A percentile compares a stretch with the other conserved stretches of the same genome.
phyloP scores from a whole-genome alignment of 2,888 invertebrate species.

The Halictus quadricinctus region DNA sequence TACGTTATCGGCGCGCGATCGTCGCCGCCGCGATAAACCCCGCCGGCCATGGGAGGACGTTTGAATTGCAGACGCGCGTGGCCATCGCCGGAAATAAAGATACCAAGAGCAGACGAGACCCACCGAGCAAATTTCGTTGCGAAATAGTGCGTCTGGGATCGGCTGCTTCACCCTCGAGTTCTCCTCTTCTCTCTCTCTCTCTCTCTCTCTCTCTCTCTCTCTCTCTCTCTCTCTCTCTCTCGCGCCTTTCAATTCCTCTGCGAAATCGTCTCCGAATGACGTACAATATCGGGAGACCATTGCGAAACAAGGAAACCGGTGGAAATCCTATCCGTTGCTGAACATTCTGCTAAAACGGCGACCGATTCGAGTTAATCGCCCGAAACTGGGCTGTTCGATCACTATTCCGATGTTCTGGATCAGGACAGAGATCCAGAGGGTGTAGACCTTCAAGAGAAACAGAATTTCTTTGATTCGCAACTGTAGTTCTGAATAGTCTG shows the following conservation, averaged over 20 bases:
- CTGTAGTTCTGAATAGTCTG: too few species aligned
- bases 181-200: not conserved
- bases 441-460: not conserved
- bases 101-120: not conserved
- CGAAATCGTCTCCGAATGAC: not conserved
- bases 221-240: not conserved
- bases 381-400: not conserved
- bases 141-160: not conserved
- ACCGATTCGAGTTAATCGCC: not conserved
- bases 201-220: too few species aligned
- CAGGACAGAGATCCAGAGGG: not conserved
- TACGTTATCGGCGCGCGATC: conserved; percentile 35
- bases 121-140: not conserved
- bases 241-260: not conserved
- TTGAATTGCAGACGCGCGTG: conserved; percentile 12
- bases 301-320: not conserved
- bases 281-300: not conserved
- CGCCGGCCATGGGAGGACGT: conserved; percentile 14
- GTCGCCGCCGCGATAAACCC: conserved; percentile 34
- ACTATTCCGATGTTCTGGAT: not conserved
- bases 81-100: not conserved
- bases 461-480: too few species aligned
- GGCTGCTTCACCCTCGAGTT: not conserved
- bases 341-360: not conserved
- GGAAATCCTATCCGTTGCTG: not conserved